Conservation (phyloP, 1,140 invertebrate genomes). For the Anastrepha ludens region DNA sequence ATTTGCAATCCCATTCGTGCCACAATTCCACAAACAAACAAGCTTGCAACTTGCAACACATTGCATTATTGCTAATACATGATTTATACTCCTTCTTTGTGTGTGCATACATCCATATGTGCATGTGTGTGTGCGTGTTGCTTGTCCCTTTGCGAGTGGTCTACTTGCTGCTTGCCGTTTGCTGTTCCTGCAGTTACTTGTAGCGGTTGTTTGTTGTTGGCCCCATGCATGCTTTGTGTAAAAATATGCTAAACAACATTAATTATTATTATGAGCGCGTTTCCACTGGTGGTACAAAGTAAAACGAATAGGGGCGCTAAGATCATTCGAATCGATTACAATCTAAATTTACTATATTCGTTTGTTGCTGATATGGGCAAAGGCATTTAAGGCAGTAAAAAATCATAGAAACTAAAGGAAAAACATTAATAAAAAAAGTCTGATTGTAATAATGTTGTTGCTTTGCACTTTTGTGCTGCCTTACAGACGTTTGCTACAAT, state of each 20-base stretch:
- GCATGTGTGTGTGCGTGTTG: background rate
- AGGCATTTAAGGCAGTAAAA: slow-evolving; percentile 36
- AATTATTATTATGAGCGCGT: slow-evolving; percentile 52
- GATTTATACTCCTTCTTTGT: slow-evolving; percentile 22
- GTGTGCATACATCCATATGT: background rate
- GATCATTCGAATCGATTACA: slow-evolving; percentile 43
- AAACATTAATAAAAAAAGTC: slow-evolving; percentile 40
- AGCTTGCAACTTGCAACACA: slow-evolving; percentile 43
- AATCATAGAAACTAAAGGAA: slow-evolving; percentile 27
- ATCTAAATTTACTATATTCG: slow-evolving; percentile 49
- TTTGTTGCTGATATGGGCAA: slow-evolving; percentile 44
- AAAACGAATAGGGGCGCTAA: slow-evolving; percentile 46
- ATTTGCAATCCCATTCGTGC: slow-evolving; percentile 39
- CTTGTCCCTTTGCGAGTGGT: slow-evolving; percentile 9
- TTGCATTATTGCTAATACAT: slow-evolving; percentile 36
- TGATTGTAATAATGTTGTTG: slow-evolving; percentile 1
- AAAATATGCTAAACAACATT: slow-evolving; percentile 52
- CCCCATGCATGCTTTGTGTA: slow-evolving; percentile 38
- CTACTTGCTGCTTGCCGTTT: background rate
- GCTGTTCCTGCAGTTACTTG: background rate
- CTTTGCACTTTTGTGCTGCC: background rate
- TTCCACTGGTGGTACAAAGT: slow-evolving; percentile 9
- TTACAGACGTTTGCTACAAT: background rate
- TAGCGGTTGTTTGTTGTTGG: slow-evolving; percentile 28
- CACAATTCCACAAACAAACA: slow-evolving; percentile 22